Evolutionary conservation across 2,888 invertebrate genomes (phyloP), one percentile per base, ranked within the genome.

Genomic region (Embidobia sp.): DNA sequence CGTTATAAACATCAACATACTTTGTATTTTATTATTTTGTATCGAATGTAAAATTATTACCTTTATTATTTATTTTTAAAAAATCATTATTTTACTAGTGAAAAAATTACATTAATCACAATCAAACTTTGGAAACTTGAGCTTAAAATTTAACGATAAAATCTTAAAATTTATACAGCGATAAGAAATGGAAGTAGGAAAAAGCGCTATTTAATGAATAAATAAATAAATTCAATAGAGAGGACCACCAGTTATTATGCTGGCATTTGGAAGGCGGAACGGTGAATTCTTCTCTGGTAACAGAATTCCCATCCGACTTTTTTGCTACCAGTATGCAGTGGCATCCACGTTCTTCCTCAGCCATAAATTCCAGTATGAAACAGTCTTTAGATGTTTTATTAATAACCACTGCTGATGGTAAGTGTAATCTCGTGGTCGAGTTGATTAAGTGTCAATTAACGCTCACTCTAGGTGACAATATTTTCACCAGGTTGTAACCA

Each of bases 281-380:
- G 73, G 94, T 94, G 79, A 96, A 96, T 88, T 93, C 95, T 0
- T 92, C 93, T 63, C 93, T 93, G 80, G 91, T 98, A 4, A 92
- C 95, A 26, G 95, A 95, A 79, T 93, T 98, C 78, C 93, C 95
- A 0, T 93, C 93, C 55, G 97, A 97, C 81, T 93, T 97, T 80
- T 95, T 93, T 90, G 97, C 98, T 0, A 97, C 96, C 1, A 95
- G 96, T 81, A 93, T 99, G 92, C 96, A 98, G 88, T 95, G 97
- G 92, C 93, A 96, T 86, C 95, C 96, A 0, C 93, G 95, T 83
- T 90, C 93, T 8, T 92, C 92, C 82, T 85, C 87, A 35, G 61
- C 61, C 11, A 13, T 72, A 10, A 80, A 78, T 31, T 90, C 82
- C 83, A 90, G 90, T 81, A 92, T 91, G 82, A 93, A 92, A 84